phyloP scores from a whole-genome alignment of 2,888 invertebrate species.

The Meteorus cinctellus region DNA sequence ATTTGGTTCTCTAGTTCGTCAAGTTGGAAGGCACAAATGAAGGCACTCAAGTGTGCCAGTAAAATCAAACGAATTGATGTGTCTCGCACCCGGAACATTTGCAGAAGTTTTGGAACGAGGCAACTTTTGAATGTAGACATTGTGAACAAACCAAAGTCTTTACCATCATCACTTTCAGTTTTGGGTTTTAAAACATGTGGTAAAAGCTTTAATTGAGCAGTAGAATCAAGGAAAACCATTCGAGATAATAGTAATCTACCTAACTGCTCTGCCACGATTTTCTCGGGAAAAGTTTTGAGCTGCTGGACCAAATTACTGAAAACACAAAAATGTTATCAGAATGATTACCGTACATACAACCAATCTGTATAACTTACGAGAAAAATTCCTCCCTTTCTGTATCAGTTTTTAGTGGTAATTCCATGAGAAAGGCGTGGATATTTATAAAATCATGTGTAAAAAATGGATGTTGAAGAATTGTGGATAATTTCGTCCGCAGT shows the following conservation, averaged over 20 bases:
- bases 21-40: slow-evolving; percentile 82
- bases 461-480: slow-evolving; percentile 82
- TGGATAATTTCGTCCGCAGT: slow-evolving; percentile 80
- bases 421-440: slow-evolving; percentile 87
- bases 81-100: slow-evolving; percentile 90
- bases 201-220: slow-evolving; percentile 83
- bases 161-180: slow-evolving; percentile 74
- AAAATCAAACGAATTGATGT: slow-evolving; percentile 87
- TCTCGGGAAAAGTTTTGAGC: slow-evolving; percentile 84
- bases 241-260: slow-evolving; percentile 86
- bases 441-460: slow-evolving; percentile 90
- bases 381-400: slow-evolving; percentile 87
- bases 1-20: slow-evolving; percentile 85
- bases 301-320: slow-evolving; percentile 79
- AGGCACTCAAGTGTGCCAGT: slow-evolving; percentile 85
- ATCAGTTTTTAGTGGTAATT: slow-evolving; percentile 86
- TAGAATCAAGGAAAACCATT: slow-evolving; percentile 87
- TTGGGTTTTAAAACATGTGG: slow-evolving; percentile 83
- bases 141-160: slow-evolving; percentile 80
- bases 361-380: slow-evolving; percentile 71
- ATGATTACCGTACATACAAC: not conserved
- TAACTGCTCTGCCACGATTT: slow-evolving; percentile 87
- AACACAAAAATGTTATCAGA: slow-evolving; percentile 41
- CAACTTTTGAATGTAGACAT: slow-evolving; percentile 81
- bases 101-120: slow-evolving; percentile 84